Evolutionary conservation across 2,797 vertebrate species (phyloP).

Genomic region (Sandelia bainsii): DNA sequence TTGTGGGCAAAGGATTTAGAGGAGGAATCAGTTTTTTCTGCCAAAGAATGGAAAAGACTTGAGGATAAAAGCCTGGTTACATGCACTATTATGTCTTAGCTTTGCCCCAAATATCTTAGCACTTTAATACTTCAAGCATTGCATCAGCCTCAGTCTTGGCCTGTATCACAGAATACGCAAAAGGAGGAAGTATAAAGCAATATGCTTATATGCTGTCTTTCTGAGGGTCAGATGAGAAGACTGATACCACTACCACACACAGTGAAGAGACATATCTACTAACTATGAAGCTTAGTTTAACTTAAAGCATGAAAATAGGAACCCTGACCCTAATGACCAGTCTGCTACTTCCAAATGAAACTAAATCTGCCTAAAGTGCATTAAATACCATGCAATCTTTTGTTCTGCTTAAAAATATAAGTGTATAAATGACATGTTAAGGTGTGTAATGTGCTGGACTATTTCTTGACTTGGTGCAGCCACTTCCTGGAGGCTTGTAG

Average conservation of each 20-base stretch:
- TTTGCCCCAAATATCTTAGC: conserved; percentile 36
- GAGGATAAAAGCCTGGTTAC: conserved; percentile 39
- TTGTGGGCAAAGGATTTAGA: conserved; percentile 41
- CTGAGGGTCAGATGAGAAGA: neutral
- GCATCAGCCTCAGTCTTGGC: conserved; percentile 26
- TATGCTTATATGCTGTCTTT: neutral
- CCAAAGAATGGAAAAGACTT: conserved; percentile 36
- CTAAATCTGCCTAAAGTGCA: neutral
- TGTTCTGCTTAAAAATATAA: neutral
- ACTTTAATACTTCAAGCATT: conserved; percentile 36
- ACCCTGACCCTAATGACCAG: neutral
- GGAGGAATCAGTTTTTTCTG: conserved; percentile 38
- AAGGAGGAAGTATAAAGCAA: conserved; percentile 7
- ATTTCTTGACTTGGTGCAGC: conserved; percentile 2
- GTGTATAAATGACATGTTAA: too few species aligned
- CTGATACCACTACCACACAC: neutral
- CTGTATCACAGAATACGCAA: conserved; percentile 2
- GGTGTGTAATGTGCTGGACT: neutral
- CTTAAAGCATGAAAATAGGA: neutral
- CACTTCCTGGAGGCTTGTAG: neutral
- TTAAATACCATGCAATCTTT: neutral
- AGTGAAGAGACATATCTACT: neutral
- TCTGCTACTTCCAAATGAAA: neutral
- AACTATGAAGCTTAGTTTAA: neutral
- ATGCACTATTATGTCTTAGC: conserved; percentile 56